Conservation (phyloP, 1,140 invertebrate species). For the Drosophila carrolli region DNA sequence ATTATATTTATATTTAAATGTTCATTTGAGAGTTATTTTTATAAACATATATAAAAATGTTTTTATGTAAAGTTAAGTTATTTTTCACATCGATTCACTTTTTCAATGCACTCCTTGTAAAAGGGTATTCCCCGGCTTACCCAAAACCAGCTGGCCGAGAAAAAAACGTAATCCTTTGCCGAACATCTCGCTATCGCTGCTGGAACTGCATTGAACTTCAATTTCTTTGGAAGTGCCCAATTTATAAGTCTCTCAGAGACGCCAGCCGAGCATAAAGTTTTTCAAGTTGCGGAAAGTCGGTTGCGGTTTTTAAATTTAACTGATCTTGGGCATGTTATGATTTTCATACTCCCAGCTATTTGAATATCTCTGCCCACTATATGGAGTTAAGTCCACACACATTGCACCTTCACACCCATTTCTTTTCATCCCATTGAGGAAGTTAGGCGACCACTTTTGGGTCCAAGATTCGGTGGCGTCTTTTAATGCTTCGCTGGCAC, state of each 20-base stretch:
- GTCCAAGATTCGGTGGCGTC: conserved; percentile 43
- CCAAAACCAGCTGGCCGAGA: conserved; percentile 51
- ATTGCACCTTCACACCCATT: conserved; percentile 15
- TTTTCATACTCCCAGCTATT: conserved; percentile 52
- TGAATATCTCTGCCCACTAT: conserved; percentile 51
- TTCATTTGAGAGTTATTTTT: no score
- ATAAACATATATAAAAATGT: no score
- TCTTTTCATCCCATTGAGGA: conserved; percentile 35
- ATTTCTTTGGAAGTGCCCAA: conserved; percentile 9
- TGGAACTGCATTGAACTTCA: conserved; percentile 57
- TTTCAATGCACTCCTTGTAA: not conserved
- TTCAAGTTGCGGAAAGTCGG: conserved; percentile 72
- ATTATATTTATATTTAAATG: no score
- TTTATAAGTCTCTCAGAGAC: conserved; percentile 56
- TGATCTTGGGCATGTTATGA: conserved; percentile 59
- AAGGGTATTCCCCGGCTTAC: conserved; percentile 34
- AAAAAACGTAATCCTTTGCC: conserved; percentile 41
- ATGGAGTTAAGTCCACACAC: conserved; percentile 12
- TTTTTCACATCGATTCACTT: not conserved
- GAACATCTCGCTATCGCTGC: conserved; percentile 55
- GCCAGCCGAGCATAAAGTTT: conserved; percentile 70
- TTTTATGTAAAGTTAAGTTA: no score
- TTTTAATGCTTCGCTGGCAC: conserved; percentile 57
- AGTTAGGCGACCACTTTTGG: conserved; percentile 28
- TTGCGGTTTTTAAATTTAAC: conserved; percentile 75